Evolutionary conservation across 2,888 invertebrate genomes (phyloP).

Genomic region (Cataglyphis livida): DNA sequence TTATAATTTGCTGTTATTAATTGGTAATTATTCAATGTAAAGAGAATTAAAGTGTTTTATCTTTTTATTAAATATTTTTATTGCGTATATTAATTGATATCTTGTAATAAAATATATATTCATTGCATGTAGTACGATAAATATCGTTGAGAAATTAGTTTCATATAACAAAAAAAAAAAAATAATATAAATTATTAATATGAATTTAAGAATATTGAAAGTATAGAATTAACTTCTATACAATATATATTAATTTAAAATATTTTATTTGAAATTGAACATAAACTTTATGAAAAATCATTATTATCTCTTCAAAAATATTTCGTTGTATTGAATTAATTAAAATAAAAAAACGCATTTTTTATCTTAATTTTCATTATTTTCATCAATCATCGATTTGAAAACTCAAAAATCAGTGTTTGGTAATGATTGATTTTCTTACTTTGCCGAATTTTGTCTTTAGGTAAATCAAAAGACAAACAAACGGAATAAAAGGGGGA

Average conservation of each 20-base stretch:
- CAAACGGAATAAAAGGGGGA: constrained; percentile 13
- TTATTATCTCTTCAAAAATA: not conserved
- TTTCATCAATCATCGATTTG: not conserved
- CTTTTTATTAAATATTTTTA: not conserved
- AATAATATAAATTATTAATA: constrained; percentile 7
- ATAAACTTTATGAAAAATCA: not conserved
- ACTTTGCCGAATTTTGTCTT: not conserved
- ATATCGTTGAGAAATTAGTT: not conserved
- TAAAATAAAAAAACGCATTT: not conserved
- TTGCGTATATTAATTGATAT: not conserved
- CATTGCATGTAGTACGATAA: not conserved
- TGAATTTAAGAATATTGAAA: not conserved
- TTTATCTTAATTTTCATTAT: not conserved
- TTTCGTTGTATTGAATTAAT: not conserved
- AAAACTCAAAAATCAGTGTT: not conserved
- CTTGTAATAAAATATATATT: not conserved
- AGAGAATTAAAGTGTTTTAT: not conserved
- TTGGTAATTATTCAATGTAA: not conserved
- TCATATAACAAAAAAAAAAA: constrained; percentile 16
- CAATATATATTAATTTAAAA: not conserved
- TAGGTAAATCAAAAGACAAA: constrained; percentile 4
- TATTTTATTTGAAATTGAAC: not conserved
- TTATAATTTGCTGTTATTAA: not conserved
- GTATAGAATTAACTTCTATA: not conserved
- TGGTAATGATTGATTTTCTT: constrained; percentile 4